Base-by-base conservation (phyloP, 2,113 vertebrate species). In the Oncorhynchus keta region DNA sequence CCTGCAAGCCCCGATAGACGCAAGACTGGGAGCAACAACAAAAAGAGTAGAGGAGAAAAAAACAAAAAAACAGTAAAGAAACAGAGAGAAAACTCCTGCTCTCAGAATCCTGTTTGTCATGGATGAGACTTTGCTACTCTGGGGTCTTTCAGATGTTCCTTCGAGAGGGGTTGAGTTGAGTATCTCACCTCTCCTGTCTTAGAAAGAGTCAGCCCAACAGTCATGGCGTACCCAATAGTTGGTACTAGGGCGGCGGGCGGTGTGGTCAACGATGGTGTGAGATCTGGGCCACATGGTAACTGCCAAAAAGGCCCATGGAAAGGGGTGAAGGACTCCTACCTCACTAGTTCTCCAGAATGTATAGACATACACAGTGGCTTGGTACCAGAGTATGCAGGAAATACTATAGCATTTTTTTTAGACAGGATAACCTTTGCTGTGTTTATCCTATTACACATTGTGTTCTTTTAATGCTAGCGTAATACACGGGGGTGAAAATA, bases 401-500 rank as follows among this genome's bases (percentile, higher is more conserved):
- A 89, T 81, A 68, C 74, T 72, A 75, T 82, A 83, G 83, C 80
- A 86, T 86, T 88, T 28, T 3, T 70, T 64, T 89, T 76, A 85
- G 85, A 88, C 86, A 88, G 85, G 82, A 86, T 91, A 89, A 89
- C 88, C 89, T 91, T 91, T 90, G 77, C 84, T 84, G 84, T 89
- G 89, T 92, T 90, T 90, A 89, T 89, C 85, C 90, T 89, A 89
- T 89, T 92, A 92, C 89, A 88, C 82, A 87, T 84, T 89, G 90
- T 91, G 91, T 90, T 85, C 76, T 76, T 89, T 86, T 88, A 89
- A 81, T 82, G 81, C 68, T 81, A 82, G 78, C 74, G 84, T 79
- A 86, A 81, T 79, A 81, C 89, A 88, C 86, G 86, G 16, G 13
- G n/a, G 74, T 76, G 74, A 48, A 73, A 62, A 82, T 80, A 84